Evolutionary conservation across 2,113 vertebrate species (phyloP).

Genomic region (Rutilus rutilus): DNA sequence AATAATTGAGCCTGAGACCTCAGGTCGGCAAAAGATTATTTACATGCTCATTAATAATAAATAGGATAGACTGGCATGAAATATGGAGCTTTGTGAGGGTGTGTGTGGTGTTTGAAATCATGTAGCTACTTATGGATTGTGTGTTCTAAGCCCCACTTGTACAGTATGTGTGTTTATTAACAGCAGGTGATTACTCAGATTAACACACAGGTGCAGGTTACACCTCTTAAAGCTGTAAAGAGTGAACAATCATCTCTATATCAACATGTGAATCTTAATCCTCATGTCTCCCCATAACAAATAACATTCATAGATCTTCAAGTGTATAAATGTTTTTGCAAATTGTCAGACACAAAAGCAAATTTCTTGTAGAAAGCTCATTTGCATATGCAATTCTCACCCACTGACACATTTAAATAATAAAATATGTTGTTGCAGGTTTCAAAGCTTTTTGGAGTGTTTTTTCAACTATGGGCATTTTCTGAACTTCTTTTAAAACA

Average conservation of each 20-base stretch:
- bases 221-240: neutral
- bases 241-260: neutral
- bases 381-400: constrained; percentile 16
- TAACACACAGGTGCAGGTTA: neutral
- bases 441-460: neutral
- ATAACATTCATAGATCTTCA: neutral
- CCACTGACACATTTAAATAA: neutral
- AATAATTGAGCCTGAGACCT: constrained; percentile 63
- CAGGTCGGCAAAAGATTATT: constrained; percentile 61
- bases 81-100: constrained; percentile 48
- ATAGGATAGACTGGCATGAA: constrained; percentile 65
- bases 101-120: constrained; percentile 13
- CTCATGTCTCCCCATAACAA: neutral
- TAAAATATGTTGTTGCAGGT: neutral
- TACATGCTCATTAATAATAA: constrained; percentile 67
- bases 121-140: neutral
- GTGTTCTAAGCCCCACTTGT: neutral
- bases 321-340: neutral
- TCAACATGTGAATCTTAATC: neutral
- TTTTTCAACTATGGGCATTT: neutral
- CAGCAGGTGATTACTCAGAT: neutral
- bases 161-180: neutral
- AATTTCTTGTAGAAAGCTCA: neutral
- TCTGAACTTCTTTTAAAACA: neutral
- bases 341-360: constrained; percentile 1